These are phyloP conservation scores for Nemotelus pantherinus DNA, from an alignment of 2,888 invertebrate genomes.

Conservation along the genomic window DNA sequence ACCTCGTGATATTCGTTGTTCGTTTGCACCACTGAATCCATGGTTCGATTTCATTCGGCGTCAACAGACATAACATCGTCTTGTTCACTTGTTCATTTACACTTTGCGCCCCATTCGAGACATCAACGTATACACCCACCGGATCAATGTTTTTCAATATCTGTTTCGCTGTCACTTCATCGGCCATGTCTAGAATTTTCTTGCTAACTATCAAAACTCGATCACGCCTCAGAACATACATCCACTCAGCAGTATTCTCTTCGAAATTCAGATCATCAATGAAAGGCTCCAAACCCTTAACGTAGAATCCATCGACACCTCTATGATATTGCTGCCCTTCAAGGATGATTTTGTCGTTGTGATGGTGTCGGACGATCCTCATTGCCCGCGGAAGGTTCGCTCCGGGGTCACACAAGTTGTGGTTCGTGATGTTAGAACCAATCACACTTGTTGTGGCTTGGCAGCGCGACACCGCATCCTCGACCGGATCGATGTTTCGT, in stretches of 20 bases:
- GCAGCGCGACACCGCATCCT: too few relatives aligned
- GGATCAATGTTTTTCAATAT: constrained; percentile 76
- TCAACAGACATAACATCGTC: constrained; percentile 69
- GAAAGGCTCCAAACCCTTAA: constrained; percentile 80
- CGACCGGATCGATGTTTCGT: too few relatives aligned
- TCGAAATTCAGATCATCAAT: constrained; percentile 70
- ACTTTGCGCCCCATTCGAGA: constrained; percentile 68
- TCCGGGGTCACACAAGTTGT: too few relatives aligned
- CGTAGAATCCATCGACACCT: constrained; percentile 89
- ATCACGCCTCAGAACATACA: constrained; percentile 70
- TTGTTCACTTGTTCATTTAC: constrained; percentile 71
- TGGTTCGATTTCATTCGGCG: constrained; percentile 70
- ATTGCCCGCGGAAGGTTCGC: too few relatives aligned
- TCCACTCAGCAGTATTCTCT: constrained; percentile 74
- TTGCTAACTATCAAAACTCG: constrained; percentile 76
- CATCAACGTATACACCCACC: constrained; percentile 74
- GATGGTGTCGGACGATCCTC: constrained; percentile 25
- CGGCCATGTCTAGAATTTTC: constrained; percentile 66
- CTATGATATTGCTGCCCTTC: constrained; percentile 66
- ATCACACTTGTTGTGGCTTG: too few relatives aligned
- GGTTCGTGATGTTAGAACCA: too few relatives aligned
- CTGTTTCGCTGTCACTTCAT: constrained; percentile 67
- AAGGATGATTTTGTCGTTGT: constrained; percentile 42
- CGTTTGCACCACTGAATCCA: constrained; percentile 81
- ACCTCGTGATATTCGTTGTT: constrained; percentile 69